A percentile compares a stretch with the other conserved stretches of the same genome.
Evolutionary conservation across 92 coral and sea anemone genomes (phyloP).

Genomic region (Siderastrea siderea): DNA sequence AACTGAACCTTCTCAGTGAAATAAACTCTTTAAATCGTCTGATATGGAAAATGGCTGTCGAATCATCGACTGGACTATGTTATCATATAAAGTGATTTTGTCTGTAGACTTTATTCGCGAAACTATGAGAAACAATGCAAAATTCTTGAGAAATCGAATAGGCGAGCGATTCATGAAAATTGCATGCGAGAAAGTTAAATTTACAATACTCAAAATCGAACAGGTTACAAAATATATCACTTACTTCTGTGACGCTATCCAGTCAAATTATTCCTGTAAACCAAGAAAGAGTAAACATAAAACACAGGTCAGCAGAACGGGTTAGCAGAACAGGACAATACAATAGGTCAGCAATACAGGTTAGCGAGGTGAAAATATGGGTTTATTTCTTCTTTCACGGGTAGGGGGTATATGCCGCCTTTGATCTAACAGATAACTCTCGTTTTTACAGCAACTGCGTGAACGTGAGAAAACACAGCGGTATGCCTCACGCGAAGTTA

Average conservation of each 20-base stretch:
- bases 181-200: not conserved
- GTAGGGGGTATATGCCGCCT: no score
- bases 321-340: not conserved
- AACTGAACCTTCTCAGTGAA: no score
- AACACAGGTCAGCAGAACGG: not conserved
- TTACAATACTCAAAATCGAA: not conserved
- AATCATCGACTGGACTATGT: slow-evolving; percentile 3
- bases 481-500: no score
- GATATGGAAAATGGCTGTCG: not conserved
- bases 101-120: not conserved
- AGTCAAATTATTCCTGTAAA: not conserved
- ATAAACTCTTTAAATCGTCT: no score
- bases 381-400: not conserved
- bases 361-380: not conserved
- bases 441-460: no score
- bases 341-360: not conserved
- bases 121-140: not conserved
- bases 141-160: not conserved
- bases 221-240: not conserved
- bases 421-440: no score
- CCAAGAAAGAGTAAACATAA: not conserved
- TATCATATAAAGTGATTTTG: not conserved
- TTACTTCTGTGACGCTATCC: not conserved
- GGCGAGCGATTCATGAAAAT: not conserved
- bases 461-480: no score